Conservation (phyloP, 2,888 invertebrate species). For the Phyllotreta striolata region DNA sequence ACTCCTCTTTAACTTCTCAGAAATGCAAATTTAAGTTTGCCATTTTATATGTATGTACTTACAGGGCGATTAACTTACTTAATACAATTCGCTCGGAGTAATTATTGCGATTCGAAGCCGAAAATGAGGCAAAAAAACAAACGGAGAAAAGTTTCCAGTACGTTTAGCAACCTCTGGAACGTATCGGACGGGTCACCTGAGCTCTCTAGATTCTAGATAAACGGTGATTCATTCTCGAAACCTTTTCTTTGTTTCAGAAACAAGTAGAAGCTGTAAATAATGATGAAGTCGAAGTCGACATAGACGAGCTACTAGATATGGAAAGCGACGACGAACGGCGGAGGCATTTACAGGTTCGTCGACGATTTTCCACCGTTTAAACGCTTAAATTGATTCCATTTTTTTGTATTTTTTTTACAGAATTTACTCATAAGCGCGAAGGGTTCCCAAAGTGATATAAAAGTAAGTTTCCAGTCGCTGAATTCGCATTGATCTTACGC, state of each 20-base stretch:
- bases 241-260: slow-evolving; percentile 56
- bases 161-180: not conserved
- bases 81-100: no score
- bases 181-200: not conserved
- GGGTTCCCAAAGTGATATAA: slow-evolving; percentile 86
- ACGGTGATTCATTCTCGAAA: slow-evolving; percentile 27
- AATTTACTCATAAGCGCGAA: slow-evolving; percentile 82
- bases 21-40: no score
- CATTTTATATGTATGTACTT: no score
- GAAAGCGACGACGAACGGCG: slow-evolving; percentile 88
- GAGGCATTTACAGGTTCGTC: slow-evolving; percentile 76
- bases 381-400: not conserved
- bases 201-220: slow-evolving; percentile 5
- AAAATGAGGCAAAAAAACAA: no score
- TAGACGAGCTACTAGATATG: slow-evolving; percentile 94
- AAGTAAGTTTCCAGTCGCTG: slow-evolving; percentile 67
- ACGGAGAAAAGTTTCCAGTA: not conserved
- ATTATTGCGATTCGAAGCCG: no score
- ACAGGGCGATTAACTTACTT: no score
- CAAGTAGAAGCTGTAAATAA: slow-evolving; percentile 64
- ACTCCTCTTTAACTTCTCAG: no score
- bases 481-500: not conserved
- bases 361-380: not conserved
- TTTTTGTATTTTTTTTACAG: slow-evolving; percentile 65
- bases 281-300: slow-evolving; percentile 88